Base-by-base conservation (phyloP, 2,797 vertebrate genomes). In the Ibycter americanus region DNA sequence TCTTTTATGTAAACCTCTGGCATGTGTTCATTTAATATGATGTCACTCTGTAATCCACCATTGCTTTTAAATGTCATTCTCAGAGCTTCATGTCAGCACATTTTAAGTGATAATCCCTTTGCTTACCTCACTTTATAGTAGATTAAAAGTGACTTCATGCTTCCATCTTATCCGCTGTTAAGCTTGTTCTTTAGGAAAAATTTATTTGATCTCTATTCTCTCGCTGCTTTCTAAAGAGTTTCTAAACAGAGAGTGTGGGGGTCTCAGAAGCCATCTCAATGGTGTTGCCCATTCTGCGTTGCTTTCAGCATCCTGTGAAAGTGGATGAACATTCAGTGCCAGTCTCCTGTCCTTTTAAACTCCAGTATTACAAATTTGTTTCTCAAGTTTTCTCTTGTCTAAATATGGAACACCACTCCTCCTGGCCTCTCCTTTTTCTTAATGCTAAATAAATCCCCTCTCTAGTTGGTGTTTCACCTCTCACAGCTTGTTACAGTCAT, bases 51-150 rank as follows among this genome's bases (percentile, higher is more conserved):
- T 97, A 96, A 97, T 97, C 96, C 95, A 93, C 91, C 68, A 65
- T 87, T 96, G 91, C 94, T 97, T 96, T 94, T 97, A 94, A 96
- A 94, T 94, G 96, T 97, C 95, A 96, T 93, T 97, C 90, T 88
- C 82, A 88, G 93, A 96, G 88, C 79, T 95, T 93, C 96, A 83
- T 94, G 90, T 97, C 93, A 97, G 82, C 82, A 40, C 95, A 94
- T 96, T 86, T 95, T 90, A 97, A 94, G 93, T 96, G 90, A 92
- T 97, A 97, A 97, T 96, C 94, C 94, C 94, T 94, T 91, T 97
- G 94, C 93, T 95, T 97, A 91, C 90, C 82, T 97, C 96, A 96
- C 89, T 97, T 95, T 92, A 96, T 85, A 92, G 91, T 84, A 96
- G 86, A 96, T 96, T 94, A 95, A 92, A 97, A 95, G 91, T 97